Base-by-base conservation (phyloP, 2,888 invertebrate species). In the Ornithoptera priamus region DNA sequence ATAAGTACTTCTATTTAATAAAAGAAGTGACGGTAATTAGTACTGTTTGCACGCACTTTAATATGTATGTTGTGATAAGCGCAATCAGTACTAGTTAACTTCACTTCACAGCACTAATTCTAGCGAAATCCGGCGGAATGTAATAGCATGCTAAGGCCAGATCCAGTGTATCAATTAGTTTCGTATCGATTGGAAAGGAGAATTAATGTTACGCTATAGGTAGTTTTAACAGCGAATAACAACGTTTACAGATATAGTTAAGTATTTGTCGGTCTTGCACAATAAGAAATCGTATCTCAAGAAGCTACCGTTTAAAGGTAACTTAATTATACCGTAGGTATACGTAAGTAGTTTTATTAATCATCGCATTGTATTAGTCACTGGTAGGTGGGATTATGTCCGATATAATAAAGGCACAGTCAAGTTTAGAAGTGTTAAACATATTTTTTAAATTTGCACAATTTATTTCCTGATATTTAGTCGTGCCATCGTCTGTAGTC, bases 191-290 rank as follows among this genome's bases (percentile, higher is more conserved):
- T 70, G 59, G 63, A 22, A 50, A 20, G 58, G 22, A 70, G 50
- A 70, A 50, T 62, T 62, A 65, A 30, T 46, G 18, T 62, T 62
- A 56, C 50, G 58, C 50, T 46, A n/a, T 0, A 46, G 18, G 66
- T 8, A 66, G 62, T 50, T 50, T 65, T 30, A 57, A 22, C 42
- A 15, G 30, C 5, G 15, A 65, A 20, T 10, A 39, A 6, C 30
- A 36, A 18, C 59, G 39, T 62, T 66, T 66, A 70, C 66, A 59
- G 53, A 59, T 62, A 57, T 62, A 65, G 10, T 46, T 22, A 58
- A 36, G 50, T 62, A 62, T 53, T 63, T 66, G 62, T 58, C 62
- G 53, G 18, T 72, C 72, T 71, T 71, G 70, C 70, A 72, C 74
- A 61, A 53, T 65, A 62, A 56, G 53, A 59, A 5, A 39, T 56